Evolutionary conservation across 2,797 vertebrate species (phyloP), one percentile per base, ranked within the genome.

Genomic region (Darevskia nairensis): DNA sequence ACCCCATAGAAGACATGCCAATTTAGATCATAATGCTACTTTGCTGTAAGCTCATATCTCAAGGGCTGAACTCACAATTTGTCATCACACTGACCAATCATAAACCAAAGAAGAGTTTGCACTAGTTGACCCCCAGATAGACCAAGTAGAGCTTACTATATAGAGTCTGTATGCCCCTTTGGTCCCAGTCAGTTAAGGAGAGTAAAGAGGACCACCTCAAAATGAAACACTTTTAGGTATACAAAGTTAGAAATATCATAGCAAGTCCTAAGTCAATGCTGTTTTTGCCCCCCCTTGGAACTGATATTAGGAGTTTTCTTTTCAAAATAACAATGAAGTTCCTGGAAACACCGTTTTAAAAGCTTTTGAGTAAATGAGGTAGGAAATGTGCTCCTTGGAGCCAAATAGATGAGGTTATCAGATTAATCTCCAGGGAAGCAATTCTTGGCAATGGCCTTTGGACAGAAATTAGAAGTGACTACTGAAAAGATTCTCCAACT

Each of bases 321-420:
- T 89, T 94, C 86, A 94, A 95, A 92, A 93, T 91, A 95, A 94
- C 94, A 44, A 84, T 93, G 87, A 91, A n/a, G 92, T 94, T 96
- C 92, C 93, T 91, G 84, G 87, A 92, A 95, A 94, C 17, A 90
- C 27, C 39, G 59, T 94, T 96, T 94, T 84, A 93, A 95, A 96
- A 91, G 77, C 74, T 93, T 94, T 92, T 89, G 87, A 92, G 80
- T 61, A 84, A 79, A 93, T 90, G 82, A 94, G 85, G 91, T 74
- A 55, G 80, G 86, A 93, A 80, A 90, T 90, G 72, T 90, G 80
- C 80, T 94, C 82, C 87, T 94, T 76, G 86, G 39, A 93, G 72
- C 59, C 59, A 92, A 93, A 92, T 90, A 64, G 86, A 85, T 74
- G 71, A 84, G 88, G 64, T 66, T 94, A 90, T 94, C 78, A 90